Evolutionary conservation across 2,113 vertebrate species (phyloP).

Genomic region (Myodes glareolus): DNA sequence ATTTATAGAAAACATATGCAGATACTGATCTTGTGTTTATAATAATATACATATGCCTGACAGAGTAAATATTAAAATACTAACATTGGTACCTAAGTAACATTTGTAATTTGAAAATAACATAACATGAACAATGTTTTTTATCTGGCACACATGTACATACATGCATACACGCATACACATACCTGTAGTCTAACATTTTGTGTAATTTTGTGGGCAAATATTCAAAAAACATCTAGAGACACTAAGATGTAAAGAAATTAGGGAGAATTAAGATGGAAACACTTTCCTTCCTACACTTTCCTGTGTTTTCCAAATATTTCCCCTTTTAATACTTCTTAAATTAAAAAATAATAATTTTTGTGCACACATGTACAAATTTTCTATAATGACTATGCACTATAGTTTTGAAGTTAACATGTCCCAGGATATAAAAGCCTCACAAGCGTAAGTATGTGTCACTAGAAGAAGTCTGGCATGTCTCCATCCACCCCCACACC

Average conservation of each 20-base stretch:
- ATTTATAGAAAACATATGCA: neutral
- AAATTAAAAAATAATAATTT: neutral
- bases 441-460: neutral
- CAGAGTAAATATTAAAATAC: constrained; percentile 12
- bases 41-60: neutral
- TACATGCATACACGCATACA: neutral
- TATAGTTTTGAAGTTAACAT: constrained; percentile 51
- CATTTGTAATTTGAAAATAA: constrained; percentile 30
- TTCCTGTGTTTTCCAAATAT: neutral
- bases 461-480: neutral
- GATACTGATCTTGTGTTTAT: neutral
- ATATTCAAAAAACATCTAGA: constrained; percentile 23
- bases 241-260: constrained; percentile 40
- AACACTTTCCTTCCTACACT: neutral
- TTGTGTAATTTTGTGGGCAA: neutral
- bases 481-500: neutral
- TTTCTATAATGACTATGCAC: neutral
- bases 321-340: neutral
- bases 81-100: neutral
- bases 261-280: neutral
- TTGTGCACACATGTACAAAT: neutral
- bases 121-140: neutral
- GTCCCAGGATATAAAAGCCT: neutral
- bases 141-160: neutral
- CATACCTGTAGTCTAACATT: neutral